Evolutionary conservation across 2,113 vertebrate genomes (phyloP).

Genomic region (Pluvialis apricaria): DNA sequence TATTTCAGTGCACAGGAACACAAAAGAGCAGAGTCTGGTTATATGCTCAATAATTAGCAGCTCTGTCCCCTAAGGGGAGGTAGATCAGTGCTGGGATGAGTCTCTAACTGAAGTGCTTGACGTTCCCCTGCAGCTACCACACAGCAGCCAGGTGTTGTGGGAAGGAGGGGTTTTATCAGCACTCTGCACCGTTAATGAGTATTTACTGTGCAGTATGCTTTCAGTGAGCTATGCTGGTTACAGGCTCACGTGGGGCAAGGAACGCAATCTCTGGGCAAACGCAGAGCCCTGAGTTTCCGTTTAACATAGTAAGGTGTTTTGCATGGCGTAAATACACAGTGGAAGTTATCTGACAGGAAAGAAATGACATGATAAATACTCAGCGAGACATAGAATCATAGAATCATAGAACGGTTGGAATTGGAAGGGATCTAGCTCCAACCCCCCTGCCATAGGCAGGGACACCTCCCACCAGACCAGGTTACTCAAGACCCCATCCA

Average conservation of each 20-base stretch:
- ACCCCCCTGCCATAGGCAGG: neutral
- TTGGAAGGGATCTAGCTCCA: neutral
- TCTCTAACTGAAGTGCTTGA: neutral
- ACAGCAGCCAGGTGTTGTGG: slow-evolving; percentile 18
- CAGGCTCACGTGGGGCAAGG: neutral
- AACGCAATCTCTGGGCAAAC: neutral
- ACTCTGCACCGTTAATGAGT: slow-evolving; percentile 22
- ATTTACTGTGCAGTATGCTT: slow-evolving; percentile 55
- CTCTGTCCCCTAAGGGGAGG: neutral
- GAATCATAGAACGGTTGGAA: neutral
- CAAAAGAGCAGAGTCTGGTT: slow-evolving; percentile 30
- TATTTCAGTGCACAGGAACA: neutral
- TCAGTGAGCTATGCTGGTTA: neutral
- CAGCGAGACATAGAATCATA: neutral
- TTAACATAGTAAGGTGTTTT: neutral
- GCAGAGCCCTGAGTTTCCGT: neutral
- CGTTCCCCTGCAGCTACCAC: neutral
- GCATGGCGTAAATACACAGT: neutral
- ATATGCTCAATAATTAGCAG: slow-evolving; percentile 47
- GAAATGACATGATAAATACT: neutral
- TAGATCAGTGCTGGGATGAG: neutral
- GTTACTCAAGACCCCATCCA: neutral
- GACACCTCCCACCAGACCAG: neutral
- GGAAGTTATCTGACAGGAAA: neutral
- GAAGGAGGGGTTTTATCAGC: slow-evolving; percentile 47